Conservation (phyloP, 1,140 invertebrate genomes). For the Drusus annulatus region DNA sequence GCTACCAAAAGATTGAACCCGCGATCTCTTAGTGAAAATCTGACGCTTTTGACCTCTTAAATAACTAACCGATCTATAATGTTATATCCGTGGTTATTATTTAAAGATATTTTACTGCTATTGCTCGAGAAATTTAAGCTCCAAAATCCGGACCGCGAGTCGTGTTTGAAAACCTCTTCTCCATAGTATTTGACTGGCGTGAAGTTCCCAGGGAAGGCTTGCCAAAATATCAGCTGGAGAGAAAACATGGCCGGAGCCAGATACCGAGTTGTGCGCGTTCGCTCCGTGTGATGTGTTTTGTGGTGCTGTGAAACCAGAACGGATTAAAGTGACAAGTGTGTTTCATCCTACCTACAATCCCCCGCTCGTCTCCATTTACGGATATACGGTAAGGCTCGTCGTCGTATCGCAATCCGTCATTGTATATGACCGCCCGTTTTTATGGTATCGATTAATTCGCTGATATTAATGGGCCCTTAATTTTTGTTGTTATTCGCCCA, state of each 20-base stretch:
- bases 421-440: slow-evolving; percentile 29
- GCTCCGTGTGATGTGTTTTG: slow-evolving; percentile 3
- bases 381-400: slow-evolving; percentile 7
- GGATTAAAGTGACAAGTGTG: slow-evolving; percentile 17
- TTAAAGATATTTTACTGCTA: no score
- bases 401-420: background rate
- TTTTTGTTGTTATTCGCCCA: slow-evolving; percentile 20
- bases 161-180: no score
- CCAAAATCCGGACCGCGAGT: no score
- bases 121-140: no score
- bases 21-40: no score
- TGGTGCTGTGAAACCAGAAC: slow-evolving; percentile 23
- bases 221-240: slow-evolving; percentile 44
- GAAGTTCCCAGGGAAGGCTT: slow-evolving; percentile 27
- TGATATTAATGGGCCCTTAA: slow-evolving; percentile 28
- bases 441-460: slow-evolving; percentile 39
- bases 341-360: background rate
- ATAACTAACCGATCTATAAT: no score
- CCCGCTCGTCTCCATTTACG: background rate
- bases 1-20: no score
- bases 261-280: background rate
- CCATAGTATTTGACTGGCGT: background rate
- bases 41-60: no score
- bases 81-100: no score
- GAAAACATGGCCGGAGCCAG: slow-evolving; percentile 26